Base-by-base conservation (phyloP, 2,888 invertebrate genomes). In the Galeruca laticollis region DNA sequence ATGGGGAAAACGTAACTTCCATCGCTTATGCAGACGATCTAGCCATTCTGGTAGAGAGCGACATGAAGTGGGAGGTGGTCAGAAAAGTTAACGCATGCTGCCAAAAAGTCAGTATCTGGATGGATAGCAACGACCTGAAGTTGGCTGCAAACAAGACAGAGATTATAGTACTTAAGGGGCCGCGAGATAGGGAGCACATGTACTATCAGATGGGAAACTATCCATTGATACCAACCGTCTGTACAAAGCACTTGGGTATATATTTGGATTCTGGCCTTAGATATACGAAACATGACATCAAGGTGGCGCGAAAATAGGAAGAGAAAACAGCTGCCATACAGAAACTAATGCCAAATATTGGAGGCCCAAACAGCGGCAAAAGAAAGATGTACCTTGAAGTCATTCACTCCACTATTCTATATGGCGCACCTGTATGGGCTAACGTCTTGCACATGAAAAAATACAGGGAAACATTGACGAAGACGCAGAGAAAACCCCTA, bases 21-120 rank as follows among this genome's bases (percentile, higher is more conserved):
- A 54, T 69, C 5, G 74, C 64, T 0, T 74, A 61, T 43, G 73
- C 74, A 3, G 74, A 74, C 35, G 73, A 76, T 40, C 54, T 74
- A 2, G 68, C 64, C 0, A 2, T 68, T 1, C 15, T 72, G n/a
- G 70, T 70, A 1, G 33, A 26, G 5, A 61, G 18, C 1, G 52
- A 71, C n/a, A 20, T 33, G 13, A 26, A 6, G 3, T 13, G 0
- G 26, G 5, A 5, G 4, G 5, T 26, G 26, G 21, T 18, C 35
- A 43, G n/a, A 52, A 33, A 21, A 11, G 40, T 18, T 0, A 18
- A 66, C 11, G 20, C 2, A 11, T 11, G 64, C 13, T 26, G 54
- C 18, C 13, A 6, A 35, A 26, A n/a, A 10, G 31, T 61, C 37
- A 47, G 13, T 2, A 8, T 0, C 6, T 74, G 72, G 72, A 21